Base-by-base conservation (phyloP, 2,888 invertebrate genomes). In the Lasioglossum vierecki region DNA sequence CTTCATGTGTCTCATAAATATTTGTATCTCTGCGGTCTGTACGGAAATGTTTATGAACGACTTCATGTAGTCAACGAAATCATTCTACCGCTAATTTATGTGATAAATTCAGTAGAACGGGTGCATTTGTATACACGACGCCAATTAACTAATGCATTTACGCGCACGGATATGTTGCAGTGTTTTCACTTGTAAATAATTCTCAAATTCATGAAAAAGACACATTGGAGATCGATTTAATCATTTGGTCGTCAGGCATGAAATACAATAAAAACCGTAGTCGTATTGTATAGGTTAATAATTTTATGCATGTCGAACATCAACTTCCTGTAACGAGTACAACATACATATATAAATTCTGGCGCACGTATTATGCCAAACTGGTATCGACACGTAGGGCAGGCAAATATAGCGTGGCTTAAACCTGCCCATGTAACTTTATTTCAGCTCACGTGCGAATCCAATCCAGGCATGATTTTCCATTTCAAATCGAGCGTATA, bases 401-500 rank as follows among this genome's bases (percentile, higher is more conserved):
- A 39, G 76, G 75, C 60, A 70, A 79, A 82, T 81, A 82, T 77
- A 53, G 78, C 22, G 39, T 74, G 76, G 80, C 78, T 83, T 82
- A 83, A 82, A 83, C 82, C 75, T 82, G 89, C 75, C 84, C 79
- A 76, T 87, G 87, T 89, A 87, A 92, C 90, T 93, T 94, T 93
- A 93, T 94, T 94, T 93, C 93, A 91, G 89, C 92, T 94, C 94
- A 94, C 94, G 94, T 94, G 91, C 93, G 85, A 93, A 93, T 92
- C 93, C 93, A 93, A 94, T 94, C 92, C 92, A 91, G 87, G 89
- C 92, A 94, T 94, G 93, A 94, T 94, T 94, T 94, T 94, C 94
- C 94, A 94, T 94, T 94, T 94, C 91, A 94, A 94, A 94, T 94
- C 91, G 93, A 94, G 94, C 94, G 93, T 93, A 93, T 93, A 94